Conservation (phyloP, 2,797 vertebrate species). For the Pempheris klunzingeri region DNA sequence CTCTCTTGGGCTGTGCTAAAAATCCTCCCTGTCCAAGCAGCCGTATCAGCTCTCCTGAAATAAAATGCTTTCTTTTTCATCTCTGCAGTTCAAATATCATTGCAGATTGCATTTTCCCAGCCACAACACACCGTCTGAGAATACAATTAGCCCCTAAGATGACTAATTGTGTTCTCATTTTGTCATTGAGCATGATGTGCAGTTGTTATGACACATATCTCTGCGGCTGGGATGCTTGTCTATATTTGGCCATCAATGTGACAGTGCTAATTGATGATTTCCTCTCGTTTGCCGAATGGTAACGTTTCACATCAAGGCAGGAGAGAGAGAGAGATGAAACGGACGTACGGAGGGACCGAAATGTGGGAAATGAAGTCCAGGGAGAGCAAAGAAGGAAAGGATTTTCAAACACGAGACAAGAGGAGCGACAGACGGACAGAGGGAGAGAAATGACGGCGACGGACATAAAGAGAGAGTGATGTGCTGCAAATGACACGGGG, state of each 20-base stretch:
- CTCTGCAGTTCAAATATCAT: slow-evolving; percentile 7
- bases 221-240: slow-evolving; percentile 44
- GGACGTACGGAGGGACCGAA: not conserved
- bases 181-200: slow-evolving; percentile 54
- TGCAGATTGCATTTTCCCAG: not conserved
- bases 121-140: slow-evolving; percentile 36
- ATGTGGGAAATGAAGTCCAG: not conserved
- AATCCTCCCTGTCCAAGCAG: not conserved
- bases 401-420: not conserved
- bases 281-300: slow-evolving; percentile 30
- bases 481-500: slow-evolving; percentile 36
- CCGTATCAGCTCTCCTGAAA: slow-evolving; percentile 7
- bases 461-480: slow-evolving; percentile 31
- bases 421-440: not conserved
- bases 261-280: slow-evolving; percentile 61
- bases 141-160: slow-evolving; percentile 39
- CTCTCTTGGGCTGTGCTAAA: slow-evolving; percentile 1
- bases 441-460: slow-evolving; percentile 4
- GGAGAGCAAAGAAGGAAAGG: not conserved
- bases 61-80: slow-evolving; percentile 4
- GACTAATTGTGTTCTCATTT: slow-evolving; percentile 62
- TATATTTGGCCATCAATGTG: slow-evolving; percentile 65
- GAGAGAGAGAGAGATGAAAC: not conserved
- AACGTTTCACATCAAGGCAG: slow-evolving; percentile 1
- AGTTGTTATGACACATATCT: slow-evolving; percentile 64